Conservation (phyloP, 2,113 vertebrate species). For the Dipodomys merriami region DNA sequence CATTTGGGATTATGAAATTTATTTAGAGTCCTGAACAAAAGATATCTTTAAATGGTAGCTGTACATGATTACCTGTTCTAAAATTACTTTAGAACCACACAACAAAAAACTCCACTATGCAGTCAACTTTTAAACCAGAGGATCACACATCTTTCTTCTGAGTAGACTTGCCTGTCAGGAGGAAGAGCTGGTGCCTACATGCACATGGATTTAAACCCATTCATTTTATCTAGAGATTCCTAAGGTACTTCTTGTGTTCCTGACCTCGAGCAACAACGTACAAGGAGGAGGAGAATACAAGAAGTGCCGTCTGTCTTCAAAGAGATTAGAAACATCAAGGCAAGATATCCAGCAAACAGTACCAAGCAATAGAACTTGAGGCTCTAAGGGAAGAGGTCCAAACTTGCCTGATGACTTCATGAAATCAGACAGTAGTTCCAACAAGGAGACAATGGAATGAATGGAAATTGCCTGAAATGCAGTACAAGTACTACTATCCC, state of each 20-base stretch:
- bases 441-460: conserved; percentile 12
- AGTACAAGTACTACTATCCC: not conserved
- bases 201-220: not conserved
- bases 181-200: not conserved
- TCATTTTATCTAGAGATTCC: not conserved
- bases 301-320: conserved; percentile 7
- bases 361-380: not conserved
- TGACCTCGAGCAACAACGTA: not conserved
- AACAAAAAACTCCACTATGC: not conserved
- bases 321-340: not conserved
- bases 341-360: not conserved
- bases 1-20: not conserved
- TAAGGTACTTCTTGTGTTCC: not conserved
- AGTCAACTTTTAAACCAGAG: not conserved
- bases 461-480: not conserved
- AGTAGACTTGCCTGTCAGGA: not conserved
- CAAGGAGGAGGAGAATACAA: not conserved
- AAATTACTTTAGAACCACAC: not conserved
- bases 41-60: not conserved
- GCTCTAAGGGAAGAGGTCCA: not conserved
- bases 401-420: conserved; percentile 51
- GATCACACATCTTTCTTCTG: fast-evolving
- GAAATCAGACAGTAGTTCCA: conserved; percentile 11
- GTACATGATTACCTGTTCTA: not conserved
- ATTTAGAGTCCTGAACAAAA: conserved; percentile 13